A percentile compares a stretch with the other conserved stretches of the same genome.
Conservation (phyloP, 2,888 invertebrate species). For the Cecidostiba fungosa region DNA sequence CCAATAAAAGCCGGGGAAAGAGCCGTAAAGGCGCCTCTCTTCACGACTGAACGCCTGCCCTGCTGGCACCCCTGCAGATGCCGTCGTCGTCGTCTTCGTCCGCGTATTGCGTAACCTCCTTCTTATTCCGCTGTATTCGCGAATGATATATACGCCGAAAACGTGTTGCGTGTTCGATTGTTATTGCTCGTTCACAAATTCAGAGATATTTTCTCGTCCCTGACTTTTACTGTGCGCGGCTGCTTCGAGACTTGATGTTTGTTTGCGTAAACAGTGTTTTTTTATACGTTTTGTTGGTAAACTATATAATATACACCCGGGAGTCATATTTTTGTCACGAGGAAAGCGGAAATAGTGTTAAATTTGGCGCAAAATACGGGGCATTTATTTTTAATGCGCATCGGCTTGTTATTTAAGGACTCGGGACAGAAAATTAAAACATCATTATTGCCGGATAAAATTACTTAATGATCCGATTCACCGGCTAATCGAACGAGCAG, state of each 20-base stretch:
- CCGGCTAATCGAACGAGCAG: constrained; percentile 31
- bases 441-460: constrained; percentile 14
- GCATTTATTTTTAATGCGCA: not conserved
- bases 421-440: not conserved
- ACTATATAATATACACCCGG: not conserved
- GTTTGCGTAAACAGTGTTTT: not conserved
- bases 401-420: not conserved
- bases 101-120: constrained; percentile 28
- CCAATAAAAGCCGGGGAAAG: constrained; percentile 69
- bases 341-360: too few relatives aligned
- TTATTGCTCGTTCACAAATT: constrained; percentile 1
- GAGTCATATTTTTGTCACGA: not conserved
- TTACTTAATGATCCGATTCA: constrained; percentile 27
- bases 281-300: not conserved
- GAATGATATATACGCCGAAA: constrained; percentile 7
- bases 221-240: not conserved
- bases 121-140: not conserved
- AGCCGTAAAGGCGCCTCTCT: constrained; percentile 66
- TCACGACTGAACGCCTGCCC: constrained; percentile 69
- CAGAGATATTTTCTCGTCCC: not conserved
- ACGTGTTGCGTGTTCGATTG: not conserved
- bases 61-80: constrained; percentile 64
- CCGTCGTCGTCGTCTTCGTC: constrained; percentile 4
- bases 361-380: too few relatives aligned
- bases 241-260: not conserved